A percentile compares a stretch with the other conserved stretches of the same genome.
Conservation (phyloP, 2,797 vertebrate genomes). For the Epinephelus awoara region DNA sequence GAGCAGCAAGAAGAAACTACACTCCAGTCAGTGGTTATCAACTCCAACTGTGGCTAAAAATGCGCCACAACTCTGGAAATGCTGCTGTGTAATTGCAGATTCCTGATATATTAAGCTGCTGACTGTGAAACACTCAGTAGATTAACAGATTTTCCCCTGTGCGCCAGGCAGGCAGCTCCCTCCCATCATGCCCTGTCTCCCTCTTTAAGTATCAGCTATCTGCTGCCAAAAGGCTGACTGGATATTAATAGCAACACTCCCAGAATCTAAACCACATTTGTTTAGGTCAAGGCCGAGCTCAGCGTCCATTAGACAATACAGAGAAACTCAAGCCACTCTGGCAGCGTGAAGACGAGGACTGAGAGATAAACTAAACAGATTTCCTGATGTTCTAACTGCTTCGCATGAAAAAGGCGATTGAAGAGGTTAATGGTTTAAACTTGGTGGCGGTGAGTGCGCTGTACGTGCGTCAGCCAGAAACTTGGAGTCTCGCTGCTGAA, state of each 20-base stretch:
- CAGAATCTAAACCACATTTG: conserved; percentile 82
- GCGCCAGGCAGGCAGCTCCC: conserved; percentile 60
- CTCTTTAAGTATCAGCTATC: conserved; percentile 82
- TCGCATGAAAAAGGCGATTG: conserved; percentile 57
- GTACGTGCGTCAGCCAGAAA: conserved; percentile 42
- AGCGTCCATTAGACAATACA: conserved; percentile 72
- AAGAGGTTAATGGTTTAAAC: conserved; percentile 72
- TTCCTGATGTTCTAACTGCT: conserved; percentile 42
- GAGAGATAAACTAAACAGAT: conserved; percentile 71
- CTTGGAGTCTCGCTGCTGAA: conserved; percentile 44
- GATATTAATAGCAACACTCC: conserved; percentile 84
- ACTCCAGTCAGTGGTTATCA: conserved; percentile 20
- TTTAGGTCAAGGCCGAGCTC: conserved; percentile 80
- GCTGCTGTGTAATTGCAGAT: conserved; percentile 44
- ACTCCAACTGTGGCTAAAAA: conserved; percentile 16
- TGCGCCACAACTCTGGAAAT: conserved; percentile 13
- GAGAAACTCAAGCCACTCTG: conserved; percentile 61
- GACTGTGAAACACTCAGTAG: conserved; percentile 51
- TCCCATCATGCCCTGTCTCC: conserved; percentile 76
- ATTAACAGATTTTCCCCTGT: conserved; percentile 64
- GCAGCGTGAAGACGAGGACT: conserved; percentile 48
- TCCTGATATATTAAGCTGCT: conserved; percentile 53
- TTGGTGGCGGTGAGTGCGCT: conserved; percentile 41
- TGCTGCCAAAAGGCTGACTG: conserved; percentile 78
- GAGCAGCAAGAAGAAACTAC: background rate